phyloP scores from a whole-genome alignment of 2,888 invertebrate genomes.

The Eustalomyia histrio region DNA sequence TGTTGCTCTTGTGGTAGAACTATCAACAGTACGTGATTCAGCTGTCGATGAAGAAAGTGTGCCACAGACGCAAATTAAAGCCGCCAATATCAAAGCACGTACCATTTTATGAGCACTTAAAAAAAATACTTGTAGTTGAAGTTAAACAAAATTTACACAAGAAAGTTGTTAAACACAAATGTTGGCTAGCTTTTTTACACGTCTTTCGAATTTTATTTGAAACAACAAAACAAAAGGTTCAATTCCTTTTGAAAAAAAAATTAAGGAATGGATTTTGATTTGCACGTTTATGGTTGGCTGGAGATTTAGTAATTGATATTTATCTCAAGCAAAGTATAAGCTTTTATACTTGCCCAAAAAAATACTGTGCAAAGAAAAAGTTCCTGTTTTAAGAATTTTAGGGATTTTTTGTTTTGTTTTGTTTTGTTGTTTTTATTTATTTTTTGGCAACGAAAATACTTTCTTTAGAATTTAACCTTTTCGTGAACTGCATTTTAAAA shows the following conservation, averaged over 20 bases:
- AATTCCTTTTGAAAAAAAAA: conserved; percentile 23
- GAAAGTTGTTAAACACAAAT: conserved; percentile 34
- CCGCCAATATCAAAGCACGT: conserved; percentile 57
- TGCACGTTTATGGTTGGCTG: conserved; percentile 63
- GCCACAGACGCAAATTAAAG: conserved; percentile 58
- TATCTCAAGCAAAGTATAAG: conserved; percentile 46
- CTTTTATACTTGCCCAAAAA: conserved; percentile 70
- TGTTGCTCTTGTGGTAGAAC: conserved; percentile 61
- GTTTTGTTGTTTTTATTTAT: conserved; percentile 19
- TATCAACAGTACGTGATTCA: conserved; percentile 62
- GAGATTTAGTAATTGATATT: conserved; percentile 70
- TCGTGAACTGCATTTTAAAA: not conserved
- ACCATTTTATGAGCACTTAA: conserved; percentile 61
- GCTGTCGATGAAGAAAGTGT: not conserved
- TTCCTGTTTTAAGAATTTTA: conserved; percentile 36
- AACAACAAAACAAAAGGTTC: conserved; percentile 27
- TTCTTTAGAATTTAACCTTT: not conserved
- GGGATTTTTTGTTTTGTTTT: conserved; percentile 14
- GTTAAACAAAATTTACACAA: conserved; percentile 26
- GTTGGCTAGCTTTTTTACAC: not conserved
- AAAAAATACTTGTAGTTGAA: conserved; percentile 27
- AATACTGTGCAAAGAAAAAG: conserved; percentile 15
- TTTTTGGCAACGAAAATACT: conserved; percentile 12
- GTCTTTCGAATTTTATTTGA: not conserved
- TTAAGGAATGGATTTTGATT: conserved; percentile 40